These are phyloP conservation scores for Troides oblongomaculatus DNA, from an alignment of 2,888 invertebrate genomes.

Conservation along the genomic window DNA sequence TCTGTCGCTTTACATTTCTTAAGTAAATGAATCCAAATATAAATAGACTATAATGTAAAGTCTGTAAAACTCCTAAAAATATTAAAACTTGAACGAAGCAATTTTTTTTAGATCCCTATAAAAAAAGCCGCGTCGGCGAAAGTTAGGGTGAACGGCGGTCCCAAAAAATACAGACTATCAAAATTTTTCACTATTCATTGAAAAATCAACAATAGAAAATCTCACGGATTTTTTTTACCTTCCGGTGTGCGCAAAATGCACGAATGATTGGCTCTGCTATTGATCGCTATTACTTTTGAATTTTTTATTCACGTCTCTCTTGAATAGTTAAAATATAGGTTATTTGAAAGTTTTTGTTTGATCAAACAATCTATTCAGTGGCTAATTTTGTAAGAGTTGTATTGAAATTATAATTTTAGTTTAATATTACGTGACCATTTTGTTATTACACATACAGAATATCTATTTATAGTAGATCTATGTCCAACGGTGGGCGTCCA, in stretches of 20 bases:
- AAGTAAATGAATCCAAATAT: too few species aligned
- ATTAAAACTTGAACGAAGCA: background rate
- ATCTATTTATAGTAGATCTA: too few species aligned
- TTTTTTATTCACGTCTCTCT: background rate
- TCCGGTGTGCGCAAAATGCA: slow-evolving; percentile 12
- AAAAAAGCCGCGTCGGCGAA: background rate
- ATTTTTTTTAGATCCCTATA: background rate
- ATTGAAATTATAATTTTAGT: slow-evolving; percentile 7
- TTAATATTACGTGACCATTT: slow-evolving; percentile 10
- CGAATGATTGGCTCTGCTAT: slow-evolving; percentile 12
- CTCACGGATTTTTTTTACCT: slow-evolving; percentile 3
- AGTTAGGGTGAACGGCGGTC: background rate
- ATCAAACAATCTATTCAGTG: background rate
- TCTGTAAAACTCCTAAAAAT: background rate
- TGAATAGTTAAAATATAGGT: background rate
- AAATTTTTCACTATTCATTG: slow-evolving; percentile 16
- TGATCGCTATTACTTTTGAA: slow-evolving; percentile 5
- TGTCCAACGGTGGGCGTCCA: too few species aligned
- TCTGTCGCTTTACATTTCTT: too few species aligned
- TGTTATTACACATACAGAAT: background rate
- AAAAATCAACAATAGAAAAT: slow-evolving; percentile 20
- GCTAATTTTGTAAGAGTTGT: slow-evolving; percentile 4
- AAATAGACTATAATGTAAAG: background rate
- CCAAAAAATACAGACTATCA: slow-evolving; percentile 7
- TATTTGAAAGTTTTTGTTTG: background rate